Base-by-base conservation (phyloP, 2,888 invertebrate genomes). In the Apantesis nais region DNA sequence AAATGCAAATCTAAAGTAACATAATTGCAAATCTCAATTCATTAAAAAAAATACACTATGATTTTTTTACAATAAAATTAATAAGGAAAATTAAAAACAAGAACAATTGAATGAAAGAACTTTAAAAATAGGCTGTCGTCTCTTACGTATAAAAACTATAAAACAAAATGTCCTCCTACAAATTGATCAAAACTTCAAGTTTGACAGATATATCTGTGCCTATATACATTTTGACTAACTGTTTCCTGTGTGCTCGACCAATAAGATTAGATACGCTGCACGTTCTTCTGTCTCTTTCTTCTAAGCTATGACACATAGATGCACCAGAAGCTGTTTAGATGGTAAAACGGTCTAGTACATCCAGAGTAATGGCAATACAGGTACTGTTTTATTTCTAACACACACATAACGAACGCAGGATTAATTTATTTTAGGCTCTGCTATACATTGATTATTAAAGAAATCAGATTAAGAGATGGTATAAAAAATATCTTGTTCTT, bases 191-290 rank as follows among this genome's bases (percentile, higher is more conserved):
- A 80, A 72, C 66, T 76, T 85, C 81, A 88, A 84, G 77, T 85
- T 81, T 75, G 71, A 83, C 86, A 89, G 79, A 82, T 80, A 83
- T 88, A 80, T 84, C 73, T 88, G 87, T 89, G 89, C 89, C 88
- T 90, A 80, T 78, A 72, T 78, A 86, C 74, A 83, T 85, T 84
- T 86, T 75, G 66, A 74, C 76, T 87, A 81, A 88, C 80, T 93
- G 88, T 93, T 91, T 83, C 88, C 76, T 92, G 89, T 94, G 88
- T 91, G 86, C 83, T 86, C 88, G 92, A 93, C 94, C 94, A 93
- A 93, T 72, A 90, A 94, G 93, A 92, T 93, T 87, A 86, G 86
- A 89, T 78, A 74, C 90, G 85, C 86, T 90, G 92, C 93, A 93
- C 94, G 86, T 81, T 78, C 37, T 68, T 41, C 87, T 89, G 64